Base-by-base conservation (phyloP, 2,113 vertebrate genomes). In the Clarias magur region DNA sequence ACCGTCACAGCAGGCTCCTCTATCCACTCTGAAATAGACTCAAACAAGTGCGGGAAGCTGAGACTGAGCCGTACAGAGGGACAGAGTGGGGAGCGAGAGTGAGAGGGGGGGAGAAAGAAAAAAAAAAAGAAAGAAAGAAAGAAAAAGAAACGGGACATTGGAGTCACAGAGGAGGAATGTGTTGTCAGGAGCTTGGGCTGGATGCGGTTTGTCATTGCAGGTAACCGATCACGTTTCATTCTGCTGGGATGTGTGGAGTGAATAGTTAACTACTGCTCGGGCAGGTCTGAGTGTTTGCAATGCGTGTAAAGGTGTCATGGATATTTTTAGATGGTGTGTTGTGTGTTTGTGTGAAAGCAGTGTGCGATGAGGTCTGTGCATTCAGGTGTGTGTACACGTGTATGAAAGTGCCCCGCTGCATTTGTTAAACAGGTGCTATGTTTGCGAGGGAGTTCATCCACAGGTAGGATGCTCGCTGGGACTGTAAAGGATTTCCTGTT, bases 21-120 rank as follows among this genome's bases (percentile, higher is more conserved):
- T 91, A 91, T 92, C 91, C 92, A 92, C 91, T 93, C 94, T 93
- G 92, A 95, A 95, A 95, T 95, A 95, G 94, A 95, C 92, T 96
- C 94, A 93, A 94, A 96, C 94, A 95, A 95, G 94, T 95, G 95
- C 91, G n/a, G 88, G 84, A 85, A 83, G 84, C 70, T 63, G 65
- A 81, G 84, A 86, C 88, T 79, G 83, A 88, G 83, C 85, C 86
- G 83, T 27, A 53, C 70, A 82, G 84, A 84, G 86, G 73, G 80
- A 83, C 56, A 67, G 85, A 83, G 91, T 67, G 78, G 9, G 80
- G 65, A 72, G 25, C 79, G 38, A 85, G 80, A 78, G 82, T 68
- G 82, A 60, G 57, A 57, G 19, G 16, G 59, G 17, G 48, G 34
- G 48, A 53, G 9, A 38, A 38, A 38, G 2, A 38, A 38, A 38